Conservation (phyloP, 2,113 vertebrate species). For the Centropus bengalensis region DNA sequence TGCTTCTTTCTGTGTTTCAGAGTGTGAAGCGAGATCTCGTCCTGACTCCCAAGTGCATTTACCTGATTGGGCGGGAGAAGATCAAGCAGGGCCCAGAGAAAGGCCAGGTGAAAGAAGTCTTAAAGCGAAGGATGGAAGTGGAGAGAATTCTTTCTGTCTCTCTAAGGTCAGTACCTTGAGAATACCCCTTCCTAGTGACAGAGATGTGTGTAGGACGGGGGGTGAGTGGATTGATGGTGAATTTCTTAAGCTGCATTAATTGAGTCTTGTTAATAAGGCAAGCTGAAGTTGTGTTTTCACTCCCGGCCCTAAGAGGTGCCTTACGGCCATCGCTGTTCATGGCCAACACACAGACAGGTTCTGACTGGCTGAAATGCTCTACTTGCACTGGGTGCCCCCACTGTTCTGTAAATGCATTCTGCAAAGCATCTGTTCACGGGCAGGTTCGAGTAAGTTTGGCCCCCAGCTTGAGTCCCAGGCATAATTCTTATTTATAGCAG, state of each 20-base stretch:
- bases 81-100: slow-evolving; percentile 94
- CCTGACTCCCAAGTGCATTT: slow-evolving; percentile 91
- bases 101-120: slow-evolving; percentile 91
- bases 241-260: neutral
- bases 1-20: slow-evolving; percentile 70
- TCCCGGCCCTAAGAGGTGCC: neutral
- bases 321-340: neutral
- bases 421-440: neutral
- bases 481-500: neutral
- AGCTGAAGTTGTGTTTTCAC: neutral
- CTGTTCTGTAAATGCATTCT: neutral
- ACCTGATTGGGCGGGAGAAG: slow-evolving; percentile 95
- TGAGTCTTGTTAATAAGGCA: neutral
- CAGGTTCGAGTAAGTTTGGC: neutral
- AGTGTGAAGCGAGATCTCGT: slow-evolving; percentile 92
- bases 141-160: slow-evolving; percentile 91
- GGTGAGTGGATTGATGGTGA: neutral
- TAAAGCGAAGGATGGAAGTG: slow-evolving; percentile 91
- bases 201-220: neutral
- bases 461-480: neutral
- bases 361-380: neutral
- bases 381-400: neutral
- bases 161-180: slow-evolving; percentile 82
- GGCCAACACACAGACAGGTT: neutral
- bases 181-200: neutral